Evolutionary conservation across 2,797 vertebrate species (phyloP).

Genomic region (Trachops cirrhosus): DNA sequence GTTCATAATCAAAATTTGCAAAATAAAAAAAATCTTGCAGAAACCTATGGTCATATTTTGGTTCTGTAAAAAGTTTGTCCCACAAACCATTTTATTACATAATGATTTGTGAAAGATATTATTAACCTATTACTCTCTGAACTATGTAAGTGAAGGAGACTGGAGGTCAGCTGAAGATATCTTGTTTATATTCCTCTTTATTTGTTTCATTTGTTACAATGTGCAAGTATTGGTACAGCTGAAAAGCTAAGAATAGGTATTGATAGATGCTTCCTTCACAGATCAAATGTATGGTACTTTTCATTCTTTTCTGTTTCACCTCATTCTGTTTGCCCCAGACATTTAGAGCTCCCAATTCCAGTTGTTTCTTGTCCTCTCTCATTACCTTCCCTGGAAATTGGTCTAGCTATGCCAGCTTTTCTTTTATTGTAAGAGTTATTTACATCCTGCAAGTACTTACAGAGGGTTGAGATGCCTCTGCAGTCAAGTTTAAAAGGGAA

Average conservation of each 20-base stretch:
- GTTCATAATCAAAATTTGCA: background rate
- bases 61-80: background rate
- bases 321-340: background rate
- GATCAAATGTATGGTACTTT: background rate
- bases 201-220: background rate
- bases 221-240: background rate
- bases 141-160: background rate
- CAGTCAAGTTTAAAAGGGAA: slow-evolving; percentile 5
- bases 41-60: background rate
- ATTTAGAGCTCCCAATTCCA: background rate
- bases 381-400: slow-evolving; percentile 18
- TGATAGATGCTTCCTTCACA: background rate
- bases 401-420: background rate
- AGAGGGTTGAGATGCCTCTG: slow-evolving; percentile 17
- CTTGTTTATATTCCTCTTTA: background rate
- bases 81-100: background rate
- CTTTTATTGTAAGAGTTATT: slow-evolving; percentile 5
- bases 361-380: slow-evolving; percentile 49
- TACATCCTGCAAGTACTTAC: slow-evolving; percentile 41
- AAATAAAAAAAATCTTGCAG: background rate
- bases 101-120: background rate
- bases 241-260: background rate
- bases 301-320: background rate
- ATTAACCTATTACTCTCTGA: background rate
- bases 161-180: background rate